Conservation (phyloP, 2,113 vertebrate genomes). For the Pelodiscus sinensis region DNA sequence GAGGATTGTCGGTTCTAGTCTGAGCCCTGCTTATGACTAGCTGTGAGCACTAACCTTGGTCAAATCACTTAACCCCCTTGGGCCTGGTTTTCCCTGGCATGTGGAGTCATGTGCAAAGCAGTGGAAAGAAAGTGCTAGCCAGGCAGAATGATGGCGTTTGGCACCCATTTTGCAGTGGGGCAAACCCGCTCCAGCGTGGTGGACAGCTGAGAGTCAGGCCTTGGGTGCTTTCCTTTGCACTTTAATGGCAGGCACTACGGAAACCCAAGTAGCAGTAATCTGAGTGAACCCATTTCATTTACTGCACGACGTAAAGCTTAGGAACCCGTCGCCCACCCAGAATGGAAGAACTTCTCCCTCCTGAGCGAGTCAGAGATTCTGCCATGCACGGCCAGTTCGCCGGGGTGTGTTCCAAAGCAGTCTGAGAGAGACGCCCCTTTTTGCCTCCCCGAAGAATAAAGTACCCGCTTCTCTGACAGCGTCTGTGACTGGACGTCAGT, state of each 20-base stretch:
- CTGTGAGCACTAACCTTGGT: background rate
- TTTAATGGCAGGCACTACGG: background rate
- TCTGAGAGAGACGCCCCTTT: background rate
- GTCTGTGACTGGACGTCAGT: background rate
- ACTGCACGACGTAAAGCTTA: background rate
- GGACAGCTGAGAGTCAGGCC: background rate
- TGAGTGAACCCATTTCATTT: background rate
- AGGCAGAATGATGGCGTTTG: background rate
- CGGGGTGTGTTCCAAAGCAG: background rate
- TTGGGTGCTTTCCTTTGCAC: background rate
- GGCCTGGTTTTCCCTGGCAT: background rate
- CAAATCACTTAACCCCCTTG: background rate
- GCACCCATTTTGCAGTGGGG: background rate
- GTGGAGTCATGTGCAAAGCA: background rate
- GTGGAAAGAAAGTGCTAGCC: background rate
- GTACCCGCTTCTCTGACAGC: constrained; percentile 13
- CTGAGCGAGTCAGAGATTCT: background rate
- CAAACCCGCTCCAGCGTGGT: background rate
- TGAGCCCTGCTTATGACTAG: background rate
- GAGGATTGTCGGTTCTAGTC: background rate
- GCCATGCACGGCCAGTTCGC: background rate
- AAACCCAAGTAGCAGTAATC: background rate
- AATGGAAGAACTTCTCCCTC: background rate
- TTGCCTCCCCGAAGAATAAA: constrained; percentile 20
- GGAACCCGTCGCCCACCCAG: background rate